Conservation (phyloP, 2,888 invertebrate species). For the Apodemia duryi region DNA sequence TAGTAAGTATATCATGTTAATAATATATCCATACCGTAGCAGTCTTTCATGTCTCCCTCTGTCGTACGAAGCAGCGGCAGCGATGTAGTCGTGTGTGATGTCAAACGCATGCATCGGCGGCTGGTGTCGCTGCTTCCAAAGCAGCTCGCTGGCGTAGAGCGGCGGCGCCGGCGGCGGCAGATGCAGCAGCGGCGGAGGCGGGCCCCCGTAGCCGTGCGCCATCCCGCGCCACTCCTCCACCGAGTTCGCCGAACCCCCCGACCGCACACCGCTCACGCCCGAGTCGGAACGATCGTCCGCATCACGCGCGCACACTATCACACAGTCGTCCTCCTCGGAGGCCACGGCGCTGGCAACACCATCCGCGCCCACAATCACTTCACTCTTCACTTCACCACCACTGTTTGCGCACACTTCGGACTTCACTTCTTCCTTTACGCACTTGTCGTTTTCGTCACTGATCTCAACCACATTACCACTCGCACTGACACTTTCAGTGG, state of each 20-base stretch:
- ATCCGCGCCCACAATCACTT: constrained; percentile 71
- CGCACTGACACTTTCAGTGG: constrained; percentile 62
- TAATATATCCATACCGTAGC: constrained; percentile 74
- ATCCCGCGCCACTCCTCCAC: constrained; percentile 88
- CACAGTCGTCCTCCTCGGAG: constrained; percentile 82
- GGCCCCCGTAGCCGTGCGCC: constrained; percentile 85
- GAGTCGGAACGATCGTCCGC: constrained; percentile 82
- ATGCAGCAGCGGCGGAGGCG: constrained; percentile 74
- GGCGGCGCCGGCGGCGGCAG: constrained; percentile 73
- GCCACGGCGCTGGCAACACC: constrained; percentile 76
- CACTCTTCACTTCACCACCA: constrained; percentile 72
- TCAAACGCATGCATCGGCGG: constrained; percentile 75
- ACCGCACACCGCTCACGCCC: constrained; percentile 87
- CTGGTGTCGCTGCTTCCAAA: constrained; percentile 82
- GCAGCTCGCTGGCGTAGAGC: constrained; percentile 76
- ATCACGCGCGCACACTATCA: constrained; percentile 81
- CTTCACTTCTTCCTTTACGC: constrained; percentile 66
- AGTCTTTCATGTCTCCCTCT: constrained; percentile 84
- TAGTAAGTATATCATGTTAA: no score
- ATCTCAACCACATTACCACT: constrained; percentile 65
- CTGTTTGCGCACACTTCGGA: constrained; percentile 52
- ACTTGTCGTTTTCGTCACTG: constrained; percentile 70
- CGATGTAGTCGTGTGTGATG: constrained; percentile 71
- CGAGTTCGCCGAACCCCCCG: constrained; percentile 85
- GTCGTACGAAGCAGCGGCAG: constrained; percentile 75